Conservation (phyloP, 2,113 vertebrate genomes). For the Gobiocypris rarus region DNA sequence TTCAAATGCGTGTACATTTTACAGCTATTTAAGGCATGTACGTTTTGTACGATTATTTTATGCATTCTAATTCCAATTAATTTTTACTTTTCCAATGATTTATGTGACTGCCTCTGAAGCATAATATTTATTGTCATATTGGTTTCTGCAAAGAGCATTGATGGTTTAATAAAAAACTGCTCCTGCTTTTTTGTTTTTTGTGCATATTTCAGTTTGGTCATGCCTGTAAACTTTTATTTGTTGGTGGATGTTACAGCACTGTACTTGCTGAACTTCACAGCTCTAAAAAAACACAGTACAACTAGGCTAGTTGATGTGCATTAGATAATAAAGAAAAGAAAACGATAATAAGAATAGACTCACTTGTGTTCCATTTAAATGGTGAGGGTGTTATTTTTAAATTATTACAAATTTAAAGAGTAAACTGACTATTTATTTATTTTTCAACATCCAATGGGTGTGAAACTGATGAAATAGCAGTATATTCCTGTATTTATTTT, state of each 20-base stretch:
- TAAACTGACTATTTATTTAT: conserved; percentile 70
- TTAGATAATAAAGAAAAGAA: conserved; percentile 22
- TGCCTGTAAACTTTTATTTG: neutral
- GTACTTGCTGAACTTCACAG: conserved; percentile 21
- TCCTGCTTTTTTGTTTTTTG: conserved; percentile 24
- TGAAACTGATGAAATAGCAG: conserved; percentile 61
- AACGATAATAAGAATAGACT: conserved; percentile 7
- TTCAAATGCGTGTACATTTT: neutral
- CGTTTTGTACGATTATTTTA: neutral
- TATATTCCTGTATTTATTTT: conserved; percentile 69
- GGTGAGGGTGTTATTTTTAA: conserved; percentile 24
- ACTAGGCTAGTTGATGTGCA: conserved; percentile 41
- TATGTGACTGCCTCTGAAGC: neutral
- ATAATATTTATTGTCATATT: neutral
- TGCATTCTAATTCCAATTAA: neutral
- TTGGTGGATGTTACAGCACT: conserved; percentile 7
- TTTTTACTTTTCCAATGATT: neutral
- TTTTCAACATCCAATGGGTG: conserved; percentile 60
- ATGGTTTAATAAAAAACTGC: conserved; percentile 1
- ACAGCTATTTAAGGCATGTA: too few species aligned
- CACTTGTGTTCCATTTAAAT: conserved; percentile 25
- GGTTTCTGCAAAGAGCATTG: neutral
- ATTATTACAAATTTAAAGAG: conserved; percentile 35
- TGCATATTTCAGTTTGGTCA: conserved; percentile 15
- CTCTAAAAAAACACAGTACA: conserved; percentile 14